Conservation (phyloP, 2,113 vertebrate genomes). For the Progne subis region DNA sequence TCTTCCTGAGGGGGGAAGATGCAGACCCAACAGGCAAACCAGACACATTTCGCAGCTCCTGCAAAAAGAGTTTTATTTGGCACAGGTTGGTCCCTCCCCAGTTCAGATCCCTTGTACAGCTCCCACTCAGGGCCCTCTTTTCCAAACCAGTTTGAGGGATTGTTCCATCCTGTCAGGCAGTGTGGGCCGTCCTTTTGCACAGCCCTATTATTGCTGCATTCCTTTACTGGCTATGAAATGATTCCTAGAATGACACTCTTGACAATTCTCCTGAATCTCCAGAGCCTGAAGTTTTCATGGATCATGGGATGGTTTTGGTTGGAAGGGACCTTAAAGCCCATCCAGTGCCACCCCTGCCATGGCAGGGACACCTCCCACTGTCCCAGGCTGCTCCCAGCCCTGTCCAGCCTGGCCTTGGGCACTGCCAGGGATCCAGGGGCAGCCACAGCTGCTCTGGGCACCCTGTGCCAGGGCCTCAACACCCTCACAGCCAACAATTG, state of each 20-base stretch:
- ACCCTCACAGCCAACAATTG: neutral
- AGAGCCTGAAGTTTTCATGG: neutral
- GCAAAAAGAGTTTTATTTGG: slow-evolving; percentile 20
- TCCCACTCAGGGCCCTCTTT: neutral
- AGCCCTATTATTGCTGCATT: neutral
- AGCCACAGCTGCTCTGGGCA: neutral
- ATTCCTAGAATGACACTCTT: neutral
- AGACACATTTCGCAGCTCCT: neutral
- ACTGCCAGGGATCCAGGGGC: neutral
- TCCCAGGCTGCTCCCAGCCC: neutral
- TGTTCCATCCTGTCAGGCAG: neutral
- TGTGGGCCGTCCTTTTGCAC: neutral
- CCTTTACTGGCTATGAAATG: neutral
- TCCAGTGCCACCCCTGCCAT: rapidly evolving
- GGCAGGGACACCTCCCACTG: neutral
- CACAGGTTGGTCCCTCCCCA: neutral
- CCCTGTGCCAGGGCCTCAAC: neutral
- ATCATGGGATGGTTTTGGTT: neutral
- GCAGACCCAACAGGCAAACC: neutral
- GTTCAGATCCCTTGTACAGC: neutral
- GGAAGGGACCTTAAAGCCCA: rapidly evolving
- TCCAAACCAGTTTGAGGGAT: neutral
- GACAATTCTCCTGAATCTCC: neutral
- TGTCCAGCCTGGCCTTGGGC: neutral
- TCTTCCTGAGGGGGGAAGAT: neutral